These are phyloP conservation scores for Nerophis ophidion DNA, from an alignment of 2,113 vertebrate genomes.

Conservation along the genomic window DNA sequence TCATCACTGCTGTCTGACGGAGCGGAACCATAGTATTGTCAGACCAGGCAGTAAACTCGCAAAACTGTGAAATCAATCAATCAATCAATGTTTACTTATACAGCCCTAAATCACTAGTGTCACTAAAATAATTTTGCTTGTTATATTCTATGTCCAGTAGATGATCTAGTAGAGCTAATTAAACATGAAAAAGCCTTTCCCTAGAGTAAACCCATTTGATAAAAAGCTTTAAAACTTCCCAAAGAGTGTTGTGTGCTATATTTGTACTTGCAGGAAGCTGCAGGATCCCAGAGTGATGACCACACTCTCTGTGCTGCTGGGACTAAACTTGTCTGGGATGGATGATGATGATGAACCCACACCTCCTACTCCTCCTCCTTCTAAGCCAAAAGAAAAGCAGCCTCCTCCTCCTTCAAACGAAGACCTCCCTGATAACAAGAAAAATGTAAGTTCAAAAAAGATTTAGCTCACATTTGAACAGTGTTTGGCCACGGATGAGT, in stretches of 20 bases:
- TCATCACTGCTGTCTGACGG: too few relatives aligned
- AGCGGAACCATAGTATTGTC: too few relatives aligned
- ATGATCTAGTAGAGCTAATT: too few relatives aligned
- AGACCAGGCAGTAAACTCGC: too few relatives aligned
- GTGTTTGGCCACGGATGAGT: neutral
- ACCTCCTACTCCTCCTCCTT: constrained; percentile 72
- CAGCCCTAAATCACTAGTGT: too few relatives aligned
- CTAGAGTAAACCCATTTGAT: neutral
- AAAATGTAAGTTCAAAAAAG: constrained; percentile 62
- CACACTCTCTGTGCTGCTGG: constrained; percentile 85
- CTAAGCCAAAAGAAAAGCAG: constrained; percentile 78
- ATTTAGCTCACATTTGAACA: neutral
- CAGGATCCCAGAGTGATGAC: constrained; percentile 89
- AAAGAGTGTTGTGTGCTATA: neutral
- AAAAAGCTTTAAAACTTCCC: neutral
- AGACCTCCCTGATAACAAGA: constrained; percentile 88
- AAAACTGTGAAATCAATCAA: too few relatives aligned
- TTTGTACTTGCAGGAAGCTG: constrained; percentile 70
- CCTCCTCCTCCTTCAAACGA: constrained; percentile 84
- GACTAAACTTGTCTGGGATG: constrained; percentile 79
- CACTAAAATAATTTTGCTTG: too few relatives aligned
- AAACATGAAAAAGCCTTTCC: neutral
- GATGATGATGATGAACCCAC: constrained; percentile 82
- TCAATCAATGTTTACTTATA: too few relatives aligned
- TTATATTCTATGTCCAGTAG: too few relatives aligned